A percentile compares a stretch with the other conserved stretches of the same genome.
phyloP scores from a whole-genome alignment of 53 echinoderm and acorn worm species.

The Patiria pectinifera region DNA sequence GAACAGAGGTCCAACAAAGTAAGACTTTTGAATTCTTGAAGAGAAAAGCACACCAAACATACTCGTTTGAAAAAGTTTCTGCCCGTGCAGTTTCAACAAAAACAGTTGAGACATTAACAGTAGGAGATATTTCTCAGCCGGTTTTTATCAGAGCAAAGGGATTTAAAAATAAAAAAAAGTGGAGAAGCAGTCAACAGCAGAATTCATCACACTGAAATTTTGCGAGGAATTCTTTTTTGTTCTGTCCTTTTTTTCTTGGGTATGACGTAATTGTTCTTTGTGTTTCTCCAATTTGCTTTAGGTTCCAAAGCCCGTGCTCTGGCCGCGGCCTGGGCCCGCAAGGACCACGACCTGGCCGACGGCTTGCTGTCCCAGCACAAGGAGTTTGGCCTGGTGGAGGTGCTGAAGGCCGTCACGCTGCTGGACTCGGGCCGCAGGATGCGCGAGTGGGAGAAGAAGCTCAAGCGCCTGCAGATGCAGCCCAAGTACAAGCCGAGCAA shows the following conservation, averaged over 20 bases:
- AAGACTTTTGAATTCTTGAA: not conserved
- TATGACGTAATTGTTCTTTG: not conserved
- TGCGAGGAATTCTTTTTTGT: too few relatives aligned
- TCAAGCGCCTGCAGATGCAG: slow-evolving; percentile 79
- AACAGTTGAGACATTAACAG: too few relatives aligned
- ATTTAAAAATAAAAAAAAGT: too few relatives aligned
- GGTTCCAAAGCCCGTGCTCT: slow-evolving; percentile 80
- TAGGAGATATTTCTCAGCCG: too few relatives aligned
- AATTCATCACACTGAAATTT: too few relatives aligned
- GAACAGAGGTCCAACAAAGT: slow-evolving; percentile 81
- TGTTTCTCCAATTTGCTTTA: slow-evolving; percentile 18
- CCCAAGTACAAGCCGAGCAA: slow-evolving; percentile 72
- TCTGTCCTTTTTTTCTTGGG: too few relatives aligned
- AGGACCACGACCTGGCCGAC: slow-evolving; percentile 78
- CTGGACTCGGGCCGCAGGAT: slow-evolving; percentile 86
- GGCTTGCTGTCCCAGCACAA: slow-evolving; percentile 69
- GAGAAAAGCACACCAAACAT: not conserved
- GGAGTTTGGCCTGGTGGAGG: slow-evolving; percentile 88
- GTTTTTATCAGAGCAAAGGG: too few relatives aligned
- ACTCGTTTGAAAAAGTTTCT: not conserved
- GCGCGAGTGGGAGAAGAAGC: slow-evolving; percentile 88
- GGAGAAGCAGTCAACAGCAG: too few relatives aligned
- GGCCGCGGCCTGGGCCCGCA: slow-evolving; percentile 90
- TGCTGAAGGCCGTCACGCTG: slow-evolving; percentile 85
- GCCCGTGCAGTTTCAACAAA: too few relatives aligned